phyloP scores from a whole-genome alignment of 2,797 vertebrate genomes.

The Ciconia nigra region DNA sequence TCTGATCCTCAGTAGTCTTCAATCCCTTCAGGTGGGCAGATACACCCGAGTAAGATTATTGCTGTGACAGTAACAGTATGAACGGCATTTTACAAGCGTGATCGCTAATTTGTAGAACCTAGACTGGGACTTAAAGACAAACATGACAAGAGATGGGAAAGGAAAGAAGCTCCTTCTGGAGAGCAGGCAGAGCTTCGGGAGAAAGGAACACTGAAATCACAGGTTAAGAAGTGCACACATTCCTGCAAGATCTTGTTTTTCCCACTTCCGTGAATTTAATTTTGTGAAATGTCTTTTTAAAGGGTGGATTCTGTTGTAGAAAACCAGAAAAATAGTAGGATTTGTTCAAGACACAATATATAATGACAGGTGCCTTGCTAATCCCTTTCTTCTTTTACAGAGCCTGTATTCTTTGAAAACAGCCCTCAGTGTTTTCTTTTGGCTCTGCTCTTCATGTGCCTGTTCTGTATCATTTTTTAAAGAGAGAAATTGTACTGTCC shows the following conservation, averaged over 20 bases:
- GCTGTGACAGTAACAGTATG: neutral
- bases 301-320: neutral
- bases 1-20: neutral
- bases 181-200: neutral
- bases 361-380: neutral
- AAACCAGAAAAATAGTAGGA: neutral
- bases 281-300: neutral
- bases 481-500: neutral
- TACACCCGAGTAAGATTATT: fast-evolving
- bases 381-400: neutral
- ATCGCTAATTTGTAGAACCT: neutral
- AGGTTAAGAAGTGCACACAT: neutral
- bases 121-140: neutral
- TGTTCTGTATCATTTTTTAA: neutral
- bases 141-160: neutral
- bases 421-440: neutral
- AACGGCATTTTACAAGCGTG: neutral
- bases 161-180: neutral
- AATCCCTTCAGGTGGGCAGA: neutral
- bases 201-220: neutral
- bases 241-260: neutral
- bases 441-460: neutral
- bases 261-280: neutral
- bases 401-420: neutral
- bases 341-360: neutral